Percentiles rank a stretch among this genome's conserved stretches.
These are phyloP conservation scores for Sesia apiformis DNA, from an alignment of 2,888 invertebrate genomes.

Conservation along the genomic window DNA sequence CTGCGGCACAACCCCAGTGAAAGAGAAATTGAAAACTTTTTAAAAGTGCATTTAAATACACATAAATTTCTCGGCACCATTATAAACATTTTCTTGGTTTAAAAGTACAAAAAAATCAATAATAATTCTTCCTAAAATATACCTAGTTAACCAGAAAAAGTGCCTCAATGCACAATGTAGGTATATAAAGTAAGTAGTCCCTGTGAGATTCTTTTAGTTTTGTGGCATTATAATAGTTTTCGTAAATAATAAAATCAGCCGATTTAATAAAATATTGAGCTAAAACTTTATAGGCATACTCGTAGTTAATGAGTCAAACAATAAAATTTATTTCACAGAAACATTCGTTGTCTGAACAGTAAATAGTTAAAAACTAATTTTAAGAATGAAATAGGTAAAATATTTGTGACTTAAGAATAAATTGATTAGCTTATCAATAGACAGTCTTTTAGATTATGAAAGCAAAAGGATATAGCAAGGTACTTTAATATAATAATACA, in stretches of 20 bases:
- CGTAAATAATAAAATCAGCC: background rate
- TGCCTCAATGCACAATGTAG: background rate
- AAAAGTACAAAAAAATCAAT: no score
- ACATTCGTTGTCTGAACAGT: conserved; percentile 56
- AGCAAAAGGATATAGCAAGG: conserved; percentile 33
- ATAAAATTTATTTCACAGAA: conserved; percentile 38
- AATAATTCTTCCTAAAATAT: no score
- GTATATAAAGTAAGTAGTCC: conserved; percentile 1
- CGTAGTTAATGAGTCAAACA: background rate
- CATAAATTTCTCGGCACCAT: conserved; percentile 1
- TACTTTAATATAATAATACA: conserved; percentile 6
- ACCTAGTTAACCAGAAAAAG: no score
- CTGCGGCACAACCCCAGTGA: conserved; percentile 48
- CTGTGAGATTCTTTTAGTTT: conserved; percentile 7
- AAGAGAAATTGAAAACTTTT: conserved; percentile 11
- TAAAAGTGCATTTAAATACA: conserved; percentile 21
- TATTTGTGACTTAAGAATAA: conserved; percentile 70
- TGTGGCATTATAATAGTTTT: conserved; percentile 6
- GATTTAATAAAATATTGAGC: conserved; percentile 8
- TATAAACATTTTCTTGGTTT: conserved; percentile 1
- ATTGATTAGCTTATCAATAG: conserved; percentile 67
- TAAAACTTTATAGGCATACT: background rate
- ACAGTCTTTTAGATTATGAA: conserved; percentile 69
- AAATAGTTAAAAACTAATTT: conserved; percentile 46
- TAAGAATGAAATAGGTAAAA: conserved; percentile 39